Evolutionary conservation across 2,888 invertebrate species (phyloP), one percentile per base, ranked within the genome.

Genomic region (Rotaria sp.): DNA sequence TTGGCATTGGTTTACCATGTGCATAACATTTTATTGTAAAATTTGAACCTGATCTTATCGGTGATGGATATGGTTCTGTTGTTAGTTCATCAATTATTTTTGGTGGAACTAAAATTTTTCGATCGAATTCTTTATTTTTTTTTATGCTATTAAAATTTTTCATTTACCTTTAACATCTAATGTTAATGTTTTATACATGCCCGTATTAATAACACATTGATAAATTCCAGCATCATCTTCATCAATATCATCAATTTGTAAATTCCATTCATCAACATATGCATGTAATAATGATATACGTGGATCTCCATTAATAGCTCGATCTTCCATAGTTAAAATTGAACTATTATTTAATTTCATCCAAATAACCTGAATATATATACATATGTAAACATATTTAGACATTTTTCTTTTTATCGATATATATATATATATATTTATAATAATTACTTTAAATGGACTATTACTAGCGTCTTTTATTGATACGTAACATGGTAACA

Each of bases 321-420:
- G 38, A 74, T 74, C 74, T 38, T 74, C 74, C 74, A 74, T 74
- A 11, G 74, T 74, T 38, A 74, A 38, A 24, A 74, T 74, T 24
- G 74, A 74, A 74, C 74, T 74, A 74, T 74, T 74, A 38, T 74
- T 74, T 26, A 74, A 38, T 74, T 74, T 74, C 74, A 74, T 74
- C 74, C 74, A 74, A 38, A 74, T 74, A 38, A 74, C 24, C 74
- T 74, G 15, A 1, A 50, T 18, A 50, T 50, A 50, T 50, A 18
- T 45, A 45, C 10, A 45, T 45, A 45, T 55, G 11, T 24, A 55
- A 5, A 24, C 11, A 24, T 55, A 24, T 55, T 1, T 55, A n/a
- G 26, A 26, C 26, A 24, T 57, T 57, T n/a, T 57, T 30, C 15
- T 30, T 18, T 30, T 67, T 5, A 24, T 35, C 13, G 5, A 41